Percentiles rank a stretch among this genome's conserved stretches.
Conservation (phyloP, 2,113 vertebrate genomes). For the Osmerus mordax region DNA sequence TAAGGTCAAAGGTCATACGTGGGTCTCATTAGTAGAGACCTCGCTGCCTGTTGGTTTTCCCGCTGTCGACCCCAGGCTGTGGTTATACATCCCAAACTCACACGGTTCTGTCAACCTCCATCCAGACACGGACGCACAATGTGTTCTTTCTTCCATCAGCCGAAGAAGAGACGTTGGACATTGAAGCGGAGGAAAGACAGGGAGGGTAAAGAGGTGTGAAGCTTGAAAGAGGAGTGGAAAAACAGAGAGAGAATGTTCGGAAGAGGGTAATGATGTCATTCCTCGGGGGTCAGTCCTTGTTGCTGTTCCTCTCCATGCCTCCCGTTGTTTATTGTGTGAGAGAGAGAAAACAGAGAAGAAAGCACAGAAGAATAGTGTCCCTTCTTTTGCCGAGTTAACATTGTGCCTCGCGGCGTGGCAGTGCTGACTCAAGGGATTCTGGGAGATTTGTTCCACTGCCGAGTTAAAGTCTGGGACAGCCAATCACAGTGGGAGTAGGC, state of each 20-base stretch:
- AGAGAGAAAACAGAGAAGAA: slow-evolving; percentile 8
- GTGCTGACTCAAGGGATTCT: slow-evolving; percentile 18
- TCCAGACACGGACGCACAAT: slow-evolving; percentile 60
- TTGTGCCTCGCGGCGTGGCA: slow-evolving; percentile 41
- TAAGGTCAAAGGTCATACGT: neutral
- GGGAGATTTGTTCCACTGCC: slow-evolving; percentile 29
- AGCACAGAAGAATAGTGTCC: slow-evolving; percentile 34
- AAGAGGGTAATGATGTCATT: slow-evolving; percentile 58
- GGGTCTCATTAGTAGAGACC: neutral
- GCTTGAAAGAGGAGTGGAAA: slow-evolving; percentile 14
- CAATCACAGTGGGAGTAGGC: slow-evolving; percentile 37
- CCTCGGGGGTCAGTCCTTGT: slow-evolving; percentile 52
- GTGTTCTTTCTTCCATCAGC: slow-evolving; percentile 54
- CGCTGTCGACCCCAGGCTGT: slow-evolving; percentile 28
- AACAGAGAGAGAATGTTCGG: slow-evolving; percentile 24
- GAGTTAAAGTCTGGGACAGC: slow-evolving; percentile 53
- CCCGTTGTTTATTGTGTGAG: slow-evolving; percentile 53
- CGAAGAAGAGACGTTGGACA: slow-evolving; percentile 1
- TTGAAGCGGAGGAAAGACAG: neutral
- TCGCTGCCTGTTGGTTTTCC: neutral
- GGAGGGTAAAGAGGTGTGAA: neutral
- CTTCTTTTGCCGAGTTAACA: slow-evolving; percentile 35
- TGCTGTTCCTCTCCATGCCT: slow-evolving; percentile 60
- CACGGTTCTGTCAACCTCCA: slow-evolving; percentile 52
- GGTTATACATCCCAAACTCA: slow-evolving; percentile 40